Evolutionary conservation across 2,888 invertebrate genomes (phyloP), one percentile per base, ranked within the genome.

Genomic region (Tethea ocularis): DNA sequence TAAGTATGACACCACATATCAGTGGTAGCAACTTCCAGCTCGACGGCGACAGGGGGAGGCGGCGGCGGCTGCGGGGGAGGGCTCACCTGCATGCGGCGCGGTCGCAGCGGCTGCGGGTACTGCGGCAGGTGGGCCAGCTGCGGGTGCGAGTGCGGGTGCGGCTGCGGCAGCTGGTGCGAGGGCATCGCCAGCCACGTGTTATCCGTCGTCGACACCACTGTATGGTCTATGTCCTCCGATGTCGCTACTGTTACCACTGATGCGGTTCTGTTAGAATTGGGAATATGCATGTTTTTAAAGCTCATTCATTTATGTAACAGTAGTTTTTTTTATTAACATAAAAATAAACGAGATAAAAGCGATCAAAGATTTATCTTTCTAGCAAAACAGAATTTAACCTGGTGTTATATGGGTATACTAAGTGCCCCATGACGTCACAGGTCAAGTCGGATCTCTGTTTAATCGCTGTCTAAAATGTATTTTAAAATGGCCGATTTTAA

Each of bases 11-110:
- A 88, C 90, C 89, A 91, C 80, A 86, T 90, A 59, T 91, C 88
- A 7, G 91, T 89, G 73, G 91, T 88, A 69, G 90, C 88, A 52
- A 92, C 92, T 66, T 92, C 91, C 0, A 91, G 86, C 64, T 91
- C 91, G 52, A 90, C 87, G 59, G 89, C 91, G 60, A 91, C 90
- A 0, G 91, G 90, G 22, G 88, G 84, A 55, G 62, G 77, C 60
- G 68, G 76, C 61, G 71, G 75, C 62, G 77, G 72, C 61, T 66
- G 72, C 54, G 68, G 75, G 23, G 75, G 73, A 36, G 77, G 75
- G 69, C 77, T 77, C 67, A 79, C 82, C 78, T 81, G 83, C 82
- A 82, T 80, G 66, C 78, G 78, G 22, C 83, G 78, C 64, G 83
- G 82, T 56, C 72, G 67, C 53, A 73, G 75, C 57, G 72, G 72